A percentile compares a stretch with the other conserved stretches of the same genome.
phyloP scores from a whole-genome alignment of 2,888 invertebrate genomes.

The Nephrotoma flavescens region DNA sequence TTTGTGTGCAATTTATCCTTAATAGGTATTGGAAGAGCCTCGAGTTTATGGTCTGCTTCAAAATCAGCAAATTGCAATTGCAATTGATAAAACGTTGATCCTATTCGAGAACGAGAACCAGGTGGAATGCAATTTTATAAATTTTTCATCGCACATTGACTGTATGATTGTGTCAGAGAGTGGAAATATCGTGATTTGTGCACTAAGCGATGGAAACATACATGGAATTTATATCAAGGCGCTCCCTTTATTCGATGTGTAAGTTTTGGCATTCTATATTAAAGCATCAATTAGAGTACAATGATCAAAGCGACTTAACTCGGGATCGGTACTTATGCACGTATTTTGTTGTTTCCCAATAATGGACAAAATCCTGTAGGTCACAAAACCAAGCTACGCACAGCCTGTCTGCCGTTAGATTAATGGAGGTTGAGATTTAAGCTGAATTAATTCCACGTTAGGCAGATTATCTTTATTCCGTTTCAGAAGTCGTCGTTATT shows the following conservation, averaged over 20 bases:
- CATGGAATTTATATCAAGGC: constrained; percentile 29
- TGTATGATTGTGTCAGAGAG: constrained; percentile 22
- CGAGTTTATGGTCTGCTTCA: constrained; percentile 23
- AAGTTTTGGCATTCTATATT: constrained; percentile 5
- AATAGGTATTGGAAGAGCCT: constrained; percentile 23
- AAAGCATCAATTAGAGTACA: neutral
- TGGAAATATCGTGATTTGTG: constrained; percentile 28
- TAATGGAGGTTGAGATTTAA: too few species aligned
- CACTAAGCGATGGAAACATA: constrained; percentile 25
- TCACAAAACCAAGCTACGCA: too few species aligned
- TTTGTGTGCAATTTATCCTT: neutral
- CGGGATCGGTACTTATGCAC: too few species aligned
- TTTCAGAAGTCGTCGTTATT: too few species aligned
- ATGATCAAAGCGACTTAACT: neutral
- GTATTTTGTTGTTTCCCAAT: neutral
- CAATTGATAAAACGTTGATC: constrained; percentile 25
- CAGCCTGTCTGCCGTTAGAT: too few species aligned
- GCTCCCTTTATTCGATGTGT: constrained; percentile 23
- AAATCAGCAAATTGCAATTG: constrained; percentile 25
- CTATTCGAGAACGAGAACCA: constrained; percentile 27
- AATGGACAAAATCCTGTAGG: too few species aligned
- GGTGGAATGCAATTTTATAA: constrained; percentile 24
- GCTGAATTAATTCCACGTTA: too few species aligned
- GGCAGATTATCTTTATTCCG: too few species aligned
- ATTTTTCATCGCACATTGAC: constrained; percentile 25